Evolutionary conservation across 2,113 vertebrate genomes (phyloP), one percentile per base, ranked within the genome.

Genomic region (Vimba vimba): DNA sequence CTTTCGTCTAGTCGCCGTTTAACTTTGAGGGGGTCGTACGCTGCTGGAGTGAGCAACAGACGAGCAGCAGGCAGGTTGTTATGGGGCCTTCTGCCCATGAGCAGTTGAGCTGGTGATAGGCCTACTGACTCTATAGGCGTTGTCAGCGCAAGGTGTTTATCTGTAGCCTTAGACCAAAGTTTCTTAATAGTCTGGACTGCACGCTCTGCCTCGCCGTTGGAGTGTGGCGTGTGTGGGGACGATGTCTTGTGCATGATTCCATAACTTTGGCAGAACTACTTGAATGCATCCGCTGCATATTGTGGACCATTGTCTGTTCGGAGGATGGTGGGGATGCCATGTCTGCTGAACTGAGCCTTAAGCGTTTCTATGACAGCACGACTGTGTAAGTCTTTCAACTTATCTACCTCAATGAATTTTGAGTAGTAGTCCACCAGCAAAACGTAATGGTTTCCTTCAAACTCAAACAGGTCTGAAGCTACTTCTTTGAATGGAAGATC

Each of bases 401-500:
- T 73, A 43, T 88, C 79, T 8, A 64, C 79, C 33, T 88, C 79
- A 62, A 81, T 78, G 36, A 57, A 89, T 39, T 85, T 83, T 21
- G 82, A 87, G 52, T 87, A 81, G 36, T 87, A 62, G 82, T 89
- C 80, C 57, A 86, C 76, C 6, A 81, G 7, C 6, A 87, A 19
- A 15, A 87, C 79, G 17, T 80, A 86, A 15, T 86, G 57, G 21
- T 88, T 74, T 0, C 33, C 75, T 57, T 86, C 47, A 84, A 87
- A 89, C 75, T 86, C 76, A 73, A 86, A 86, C 19, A 81, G 69
- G 30, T 89, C 83, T 23, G 64, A 86, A 4, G 76, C 86, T n/a
- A 89, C 76, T 50, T 83, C 66, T 60, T 88, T 75, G 30, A 86
- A 89, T 30, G 45, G 82, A 17, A 59, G 27, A 2, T 64, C 43